Percentiles rank a stretch among this genome's conserved stretches.
These are phyloP conservation scores for Xanthorhoe designata DNA, from an alignment of 2,888 invertebrate genomes.

Conservation along the genomic window DNA sequence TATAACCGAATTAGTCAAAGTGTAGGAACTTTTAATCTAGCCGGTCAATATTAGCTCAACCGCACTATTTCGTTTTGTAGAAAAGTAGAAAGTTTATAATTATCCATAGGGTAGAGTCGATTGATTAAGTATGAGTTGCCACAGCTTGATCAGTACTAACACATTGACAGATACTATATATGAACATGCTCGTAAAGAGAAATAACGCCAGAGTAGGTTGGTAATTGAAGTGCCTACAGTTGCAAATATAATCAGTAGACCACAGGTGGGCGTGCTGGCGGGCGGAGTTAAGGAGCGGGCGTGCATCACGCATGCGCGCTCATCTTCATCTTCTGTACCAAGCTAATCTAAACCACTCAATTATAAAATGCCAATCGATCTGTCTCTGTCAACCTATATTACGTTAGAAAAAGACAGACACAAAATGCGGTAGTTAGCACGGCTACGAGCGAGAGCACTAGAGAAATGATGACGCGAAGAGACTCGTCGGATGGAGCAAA, in stretches of 20 bases:
- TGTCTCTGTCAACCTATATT: slow-evolving; percentile 67
- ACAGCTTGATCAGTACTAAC: slow-evolving; percentile 1
- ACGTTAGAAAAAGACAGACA: slow-evolving; percentile 69
- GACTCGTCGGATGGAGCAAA: slow-evolving; percentile 57
- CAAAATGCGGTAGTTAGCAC: slow-evolving; percentile 58
- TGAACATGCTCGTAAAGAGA: slow-evolving; percentile 9
- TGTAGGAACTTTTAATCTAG: neutral
- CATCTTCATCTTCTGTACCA: slow-evolving; percentile 55
- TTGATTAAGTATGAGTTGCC: slow-evolving; percentile 7
- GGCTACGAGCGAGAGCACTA: slow-evolving; percentile 67
- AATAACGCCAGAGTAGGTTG: slow-evolving; percentile 13
- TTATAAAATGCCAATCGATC: slow-evolving; percentile 58
- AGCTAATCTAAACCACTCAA: slow-evolving; percentile 57
- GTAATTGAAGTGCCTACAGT: slow-evolving; percentile 54
- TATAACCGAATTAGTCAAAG: slow-evolving; percentile 18
- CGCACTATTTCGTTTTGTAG: slow-evolving; percentile 9
- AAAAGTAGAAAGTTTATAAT: neutral
- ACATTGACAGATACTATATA: slow-evolving; percentile 3
- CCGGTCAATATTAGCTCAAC: slow-evolving; percentile 1
- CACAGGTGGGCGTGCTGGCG: slow-evolving; percentile 80
- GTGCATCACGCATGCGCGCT: slow-evolving; percentile 76
- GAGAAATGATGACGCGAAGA: slow-evolving; percentile 67
- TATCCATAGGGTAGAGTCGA: neutral
- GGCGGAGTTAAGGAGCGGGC: slow-evolving; percentile 77
- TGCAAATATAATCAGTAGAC: slow-evolving; percentile 60